phyloP scores from a whole-genome alignment of 2,113 vertebrate species.

The Ammospiza caudacuta region DNA sequence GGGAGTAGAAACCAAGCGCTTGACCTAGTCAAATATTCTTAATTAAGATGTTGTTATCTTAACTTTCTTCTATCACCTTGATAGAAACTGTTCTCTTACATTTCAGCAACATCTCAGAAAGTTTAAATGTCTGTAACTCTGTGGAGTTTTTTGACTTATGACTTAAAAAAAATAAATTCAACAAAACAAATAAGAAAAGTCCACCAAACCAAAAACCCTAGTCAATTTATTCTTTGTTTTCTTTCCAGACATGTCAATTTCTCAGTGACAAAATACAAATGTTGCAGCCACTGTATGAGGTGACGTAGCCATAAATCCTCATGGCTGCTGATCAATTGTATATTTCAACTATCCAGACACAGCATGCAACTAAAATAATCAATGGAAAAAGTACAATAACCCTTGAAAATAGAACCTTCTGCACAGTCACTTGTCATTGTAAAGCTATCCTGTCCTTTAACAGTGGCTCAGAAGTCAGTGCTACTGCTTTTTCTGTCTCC shows the following conservation, averaged over 20 bases:
- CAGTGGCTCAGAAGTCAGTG: background rate
- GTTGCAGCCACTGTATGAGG: background rate
- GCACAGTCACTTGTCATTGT: background rate
- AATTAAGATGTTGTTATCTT: background rate
- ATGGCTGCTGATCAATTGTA: slow-evolving; percentile 23
- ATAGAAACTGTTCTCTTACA: background rate
- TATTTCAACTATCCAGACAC: background rate
- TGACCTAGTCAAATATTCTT: background rate
- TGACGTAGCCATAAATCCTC: background rate
- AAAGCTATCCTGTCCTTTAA: background rate
- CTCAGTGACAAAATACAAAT: slow-evolving; percentile 46
- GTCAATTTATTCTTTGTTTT: slow-evolving; percentile 16
- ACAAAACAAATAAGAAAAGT: background rate
- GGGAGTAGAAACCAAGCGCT: background rate
- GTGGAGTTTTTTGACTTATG: background rate
- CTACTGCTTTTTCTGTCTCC: background rate
- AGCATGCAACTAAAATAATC: slow-evolving; percentile 25
- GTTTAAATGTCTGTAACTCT: background rate
- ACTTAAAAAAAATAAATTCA: background rate
- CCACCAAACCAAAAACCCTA: background rate
- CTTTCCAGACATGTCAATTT: slow-evolving; percentile 41
- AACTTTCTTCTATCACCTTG: background rate
- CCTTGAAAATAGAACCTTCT: slow-evolving; percentile 4
- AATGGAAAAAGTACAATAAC: slow-evolving; percentile 17
- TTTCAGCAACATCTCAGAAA: background rate